Percentiles rank a stretch among this genome's conserved stretches.
Evolutionary conservation across 2,797 vertebrate species (phyloP).

Genomic region (Tragelaphus eurycerus): DNA sequence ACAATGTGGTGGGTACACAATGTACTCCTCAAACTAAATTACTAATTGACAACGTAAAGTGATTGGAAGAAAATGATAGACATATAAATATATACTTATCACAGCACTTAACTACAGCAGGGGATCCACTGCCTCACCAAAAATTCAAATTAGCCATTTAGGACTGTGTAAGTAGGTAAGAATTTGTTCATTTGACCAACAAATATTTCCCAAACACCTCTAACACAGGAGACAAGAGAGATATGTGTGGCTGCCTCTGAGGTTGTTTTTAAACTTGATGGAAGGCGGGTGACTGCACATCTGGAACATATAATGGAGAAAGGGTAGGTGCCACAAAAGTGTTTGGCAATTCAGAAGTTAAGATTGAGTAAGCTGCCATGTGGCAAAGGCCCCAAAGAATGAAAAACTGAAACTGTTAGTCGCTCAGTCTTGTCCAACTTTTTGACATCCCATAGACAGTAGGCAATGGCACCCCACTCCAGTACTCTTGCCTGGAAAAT

Average conservation of each 20-base stretch:
- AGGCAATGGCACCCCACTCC: not conserved
- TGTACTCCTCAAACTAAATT: not conserved
- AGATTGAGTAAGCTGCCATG: not conserved
- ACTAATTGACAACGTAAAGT: not conserved
- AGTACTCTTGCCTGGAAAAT: too few species aligned
- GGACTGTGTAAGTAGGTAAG: not conserved
- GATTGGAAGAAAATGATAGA: not conserved
- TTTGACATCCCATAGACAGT: not conserved
- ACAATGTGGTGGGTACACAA: not conserved
- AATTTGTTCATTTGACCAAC: not conserved
- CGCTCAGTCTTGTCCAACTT: not conserved
- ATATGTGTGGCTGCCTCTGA: not conserved
- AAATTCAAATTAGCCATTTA: not conserved
- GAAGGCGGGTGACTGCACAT: not conserved
- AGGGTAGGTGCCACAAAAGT: not conserved
- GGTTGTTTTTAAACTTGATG: not conserved
- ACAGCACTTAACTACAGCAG: not conserved
- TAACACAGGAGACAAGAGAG: not conserved
- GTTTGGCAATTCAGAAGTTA: not conserved
- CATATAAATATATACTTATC: not conserved
- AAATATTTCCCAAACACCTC: not conserved
- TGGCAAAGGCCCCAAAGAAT: not conserved
- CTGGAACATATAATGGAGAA: not conserved
- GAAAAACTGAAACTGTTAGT: not conserved
- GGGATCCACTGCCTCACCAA: not conserved